phyloP scores from a whole-genome alignment of 2,113 vertebrate species.

The Misgurnus anguillicaudatus region DNA sequence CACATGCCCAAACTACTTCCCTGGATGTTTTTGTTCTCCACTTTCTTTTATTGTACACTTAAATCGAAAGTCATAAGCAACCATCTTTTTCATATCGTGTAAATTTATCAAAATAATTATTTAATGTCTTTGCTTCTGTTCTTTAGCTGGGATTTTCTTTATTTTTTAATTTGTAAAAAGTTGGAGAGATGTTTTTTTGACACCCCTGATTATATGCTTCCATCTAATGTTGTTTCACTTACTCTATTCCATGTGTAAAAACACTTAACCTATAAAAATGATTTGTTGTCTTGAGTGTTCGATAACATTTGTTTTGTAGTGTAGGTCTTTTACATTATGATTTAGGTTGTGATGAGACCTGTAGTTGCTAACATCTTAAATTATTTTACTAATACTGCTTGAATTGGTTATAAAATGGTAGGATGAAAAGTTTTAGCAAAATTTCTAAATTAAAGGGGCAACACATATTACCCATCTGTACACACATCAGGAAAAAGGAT shows the following conservation, averaged over 20 bases:
- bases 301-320: neutral
- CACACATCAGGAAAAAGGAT: too few relatives aligned
- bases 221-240: constrained; percentile 39
- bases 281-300: constrained; percentile 47
- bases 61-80: constrained; percentile 10
- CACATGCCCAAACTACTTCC: neutral
- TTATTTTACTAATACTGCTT: too few relatives aligned
- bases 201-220: constrained; percentile 38
- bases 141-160: constrained; percentile 37
- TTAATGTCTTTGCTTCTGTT: constrained; percentile 41
- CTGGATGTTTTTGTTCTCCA: neutral
- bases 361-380: too few relatives aligned
- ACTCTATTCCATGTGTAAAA: constrained; percentile 52
- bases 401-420: too few relatives aligned
- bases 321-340: too few relatives aligned
- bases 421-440: too few relatives aligned
- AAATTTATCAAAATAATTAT: constrained; percentile 37
- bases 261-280: constrained; percentile 55
- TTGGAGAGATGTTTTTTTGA: constrained; percentile 46
- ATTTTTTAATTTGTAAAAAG: constrained; percentile 51
- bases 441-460: too few relatives aligned
- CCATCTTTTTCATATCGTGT: constrained; percentile 7
- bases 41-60: neutral
- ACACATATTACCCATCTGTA: too few relatives aligned
- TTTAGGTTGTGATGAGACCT: too few relatives aligned